Percentiles rank a stretch among this genome's conserved stretches.
phyloP scores from a whole-genome alignment of 2,888 invertebrate species.

The Drosophila emarginata region DNA sequence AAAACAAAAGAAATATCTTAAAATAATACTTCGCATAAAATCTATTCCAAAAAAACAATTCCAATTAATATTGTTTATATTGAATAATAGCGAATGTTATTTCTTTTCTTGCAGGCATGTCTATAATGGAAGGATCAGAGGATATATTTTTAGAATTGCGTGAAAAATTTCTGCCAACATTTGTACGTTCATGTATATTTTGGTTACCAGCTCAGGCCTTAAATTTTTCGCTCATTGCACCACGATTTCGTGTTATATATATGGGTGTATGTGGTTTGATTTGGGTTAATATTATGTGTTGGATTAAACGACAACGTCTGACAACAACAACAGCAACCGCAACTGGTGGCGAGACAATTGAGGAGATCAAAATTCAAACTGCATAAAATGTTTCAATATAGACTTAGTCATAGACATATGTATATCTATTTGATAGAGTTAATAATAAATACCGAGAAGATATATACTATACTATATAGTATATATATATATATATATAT shows the following conservation, averaged over 20 bases:
- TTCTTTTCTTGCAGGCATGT: conserved; percentile 85
- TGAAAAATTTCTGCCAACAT: conserved; percentile 88
- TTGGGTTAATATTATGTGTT: conserved; percentile 93
- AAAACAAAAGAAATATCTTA: no score
- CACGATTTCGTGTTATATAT: conserved; percentile 89
- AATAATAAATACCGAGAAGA: conserved; percentile 54
- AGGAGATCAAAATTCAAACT: conserved; percentile 9
- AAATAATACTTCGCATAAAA: no score
- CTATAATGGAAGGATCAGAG: conserved; percentile 87
- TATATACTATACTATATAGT: conserved; percentile 33
- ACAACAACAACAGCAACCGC: conserved; percentile 16
- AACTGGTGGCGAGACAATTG: neutral
- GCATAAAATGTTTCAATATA: conserved; percentile 19
- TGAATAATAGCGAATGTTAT: no score
- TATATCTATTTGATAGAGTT: conserved; percentile 46
- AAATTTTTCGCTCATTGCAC: conserved; percentile 89
- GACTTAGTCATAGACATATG: conserved; percentile 6
- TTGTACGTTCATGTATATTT: conserved; percentile 89
- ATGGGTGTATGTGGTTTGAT: conserved; percentile 90
- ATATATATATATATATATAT: conserved; percentile 14
- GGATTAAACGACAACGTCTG: conserved; percentile 86
- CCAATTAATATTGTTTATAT: no score
- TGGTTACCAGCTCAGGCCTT: conserved; percentile 92
- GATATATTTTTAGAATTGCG: conserved; percentile 88
- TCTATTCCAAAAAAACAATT: no score